Conservation (phyloP, 2,888 invertebrate species). For the Tromatobia lineatoria region DNA sequence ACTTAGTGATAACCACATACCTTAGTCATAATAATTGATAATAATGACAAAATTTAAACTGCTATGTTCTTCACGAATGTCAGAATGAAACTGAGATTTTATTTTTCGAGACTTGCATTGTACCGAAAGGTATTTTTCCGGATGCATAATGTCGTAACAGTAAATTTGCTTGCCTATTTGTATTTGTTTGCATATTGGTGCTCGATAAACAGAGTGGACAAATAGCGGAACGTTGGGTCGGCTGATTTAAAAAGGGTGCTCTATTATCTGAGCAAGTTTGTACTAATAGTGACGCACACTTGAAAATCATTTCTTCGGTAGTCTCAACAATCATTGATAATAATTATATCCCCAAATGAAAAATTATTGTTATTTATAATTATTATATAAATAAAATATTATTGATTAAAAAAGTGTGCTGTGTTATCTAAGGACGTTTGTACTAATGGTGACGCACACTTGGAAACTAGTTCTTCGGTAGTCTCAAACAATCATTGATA, state of each 20-base stretch:
- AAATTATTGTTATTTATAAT: neutral
- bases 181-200: constrained; percentile 67
- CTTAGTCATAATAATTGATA: constrained; percentile 32
- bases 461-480: neutral
- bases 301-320: neutral
- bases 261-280: constrained; percentile 69
- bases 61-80: constrained; percentile 52
- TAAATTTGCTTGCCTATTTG: constrained; percentile 64
- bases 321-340: neutral
- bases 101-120: constrained; percentile 52
- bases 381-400: too few species aligned
- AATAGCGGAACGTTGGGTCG: constrained; percentile 52
- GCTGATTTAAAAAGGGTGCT: constrained; percentile 70
- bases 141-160: constrained; percentile 22
- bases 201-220: constrained; percentile 68
- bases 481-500: neutral
- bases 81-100: constrained; percentile 59
- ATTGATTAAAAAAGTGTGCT: constrained; percentile 71
- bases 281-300: constrained; percentile 11
- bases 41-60: constrained; percentile 16
- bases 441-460: constrained; percentile 11
- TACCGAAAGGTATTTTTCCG: constrained; percentile 33
- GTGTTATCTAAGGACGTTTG: constrained; percentile 69
- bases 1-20: constrained; percentile 36
- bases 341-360: neutral